Percentiles rank a stretch among this genome's conserved stretches.
Conservation (phyloP, 2,888 invertebrate genomes). For the Barypeithes pellucidus region DNA sequence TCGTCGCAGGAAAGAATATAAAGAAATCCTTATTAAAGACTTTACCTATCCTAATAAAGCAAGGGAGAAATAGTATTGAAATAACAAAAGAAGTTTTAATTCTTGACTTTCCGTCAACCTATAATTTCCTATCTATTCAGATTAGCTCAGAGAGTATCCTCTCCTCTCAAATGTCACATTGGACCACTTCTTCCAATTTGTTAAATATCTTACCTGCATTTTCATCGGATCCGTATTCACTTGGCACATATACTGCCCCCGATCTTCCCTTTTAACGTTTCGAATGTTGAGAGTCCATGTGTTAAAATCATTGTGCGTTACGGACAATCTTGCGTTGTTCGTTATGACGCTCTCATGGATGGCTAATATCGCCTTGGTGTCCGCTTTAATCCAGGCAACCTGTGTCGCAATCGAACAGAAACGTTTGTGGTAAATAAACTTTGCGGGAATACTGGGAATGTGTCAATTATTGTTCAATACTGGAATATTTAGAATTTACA, state of each 20-base stretch:
- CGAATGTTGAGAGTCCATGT: constrained; percentile 94
- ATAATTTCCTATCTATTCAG: no score
- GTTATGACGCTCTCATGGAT: constrained; percentile 96
- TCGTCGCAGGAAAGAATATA: no score
- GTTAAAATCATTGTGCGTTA: constrained; percentile 93
- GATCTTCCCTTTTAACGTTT: constrained; percentile 88
- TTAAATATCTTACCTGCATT: constrained; percentile 82
- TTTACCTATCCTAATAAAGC: no score
- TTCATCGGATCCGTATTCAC: constrained; percentile 96
- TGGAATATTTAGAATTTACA: background rate
- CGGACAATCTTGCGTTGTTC: constrained; percentile 90
- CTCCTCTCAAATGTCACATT: no score
- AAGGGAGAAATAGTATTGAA: no score
- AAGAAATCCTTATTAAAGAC: no score
- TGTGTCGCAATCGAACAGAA: constrained; percentile 66
- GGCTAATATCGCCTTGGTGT: constrained; percentile 93
- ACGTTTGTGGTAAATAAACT: constrained; percentile 20
- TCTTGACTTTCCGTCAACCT: no score
- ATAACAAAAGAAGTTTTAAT: no score
- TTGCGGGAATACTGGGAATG: background rate
- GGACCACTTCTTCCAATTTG: no score
- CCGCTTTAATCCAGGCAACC: constrained; percentile 97
- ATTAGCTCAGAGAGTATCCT: no score
- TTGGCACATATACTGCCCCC: constrained; percentile 95
- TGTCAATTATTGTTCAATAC: constrained; percentile 12